Conservation (phyloP, 1,140 invertebrate genomes). For the Drosophila sp. region DNA sequence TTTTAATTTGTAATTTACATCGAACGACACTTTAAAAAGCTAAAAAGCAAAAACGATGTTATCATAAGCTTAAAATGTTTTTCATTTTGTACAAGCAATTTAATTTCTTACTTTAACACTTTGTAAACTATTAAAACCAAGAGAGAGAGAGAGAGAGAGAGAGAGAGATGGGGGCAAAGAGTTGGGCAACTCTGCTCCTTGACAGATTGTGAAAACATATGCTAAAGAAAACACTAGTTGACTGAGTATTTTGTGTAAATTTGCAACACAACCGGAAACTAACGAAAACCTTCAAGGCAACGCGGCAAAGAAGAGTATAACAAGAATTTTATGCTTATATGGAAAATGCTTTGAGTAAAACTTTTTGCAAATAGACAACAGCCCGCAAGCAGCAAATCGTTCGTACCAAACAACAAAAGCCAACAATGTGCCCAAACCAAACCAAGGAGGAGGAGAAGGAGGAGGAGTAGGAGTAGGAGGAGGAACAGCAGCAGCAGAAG, state of each 20-base stretch:
- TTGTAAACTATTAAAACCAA: constrained; percentile 53
- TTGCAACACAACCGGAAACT: constrained; percentile 31
- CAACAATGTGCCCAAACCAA: constrained; percentile 47
- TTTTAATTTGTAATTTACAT: constrained; percentile 38
- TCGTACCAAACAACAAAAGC: constrained; percentile 50
- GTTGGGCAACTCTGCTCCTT: constrained; percentile 64
- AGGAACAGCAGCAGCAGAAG: constrained; percentile 26
- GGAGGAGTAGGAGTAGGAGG: constrained; percentile 57
- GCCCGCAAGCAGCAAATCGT: constrained; percentile 18
- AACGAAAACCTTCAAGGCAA: constrained; percentile 39
- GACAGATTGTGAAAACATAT: constrained; percentile 61
- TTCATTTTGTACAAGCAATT: background rate
- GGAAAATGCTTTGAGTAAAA: constrained; percentile 50
- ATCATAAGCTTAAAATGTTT: background rate
- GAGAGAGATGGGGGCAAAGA: constrained; percentile 38
- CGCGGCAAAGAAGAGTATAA: constrained; percentile 31
- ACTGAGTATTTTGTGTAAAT: constrained; percentile 39
- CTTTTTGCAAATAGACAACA: constrained; percentile 49
- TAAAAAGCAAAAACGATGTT: constrained; percentile 29
- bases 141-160: constrained; percentile 42
- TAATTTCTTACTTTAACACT: background rate
- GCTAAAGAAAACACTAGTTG: constrained; percentile 44
- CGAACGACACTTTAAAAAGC: constrained; percentile 29
- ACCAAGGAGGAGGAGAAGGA: constrained; percentile 22
- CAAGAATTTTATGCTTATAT: constrained; percentile 52